phyloP scores from a whole-genome alignment of 2,113 vertebrate genomes.

The Lophura nycthemera region DNA sequence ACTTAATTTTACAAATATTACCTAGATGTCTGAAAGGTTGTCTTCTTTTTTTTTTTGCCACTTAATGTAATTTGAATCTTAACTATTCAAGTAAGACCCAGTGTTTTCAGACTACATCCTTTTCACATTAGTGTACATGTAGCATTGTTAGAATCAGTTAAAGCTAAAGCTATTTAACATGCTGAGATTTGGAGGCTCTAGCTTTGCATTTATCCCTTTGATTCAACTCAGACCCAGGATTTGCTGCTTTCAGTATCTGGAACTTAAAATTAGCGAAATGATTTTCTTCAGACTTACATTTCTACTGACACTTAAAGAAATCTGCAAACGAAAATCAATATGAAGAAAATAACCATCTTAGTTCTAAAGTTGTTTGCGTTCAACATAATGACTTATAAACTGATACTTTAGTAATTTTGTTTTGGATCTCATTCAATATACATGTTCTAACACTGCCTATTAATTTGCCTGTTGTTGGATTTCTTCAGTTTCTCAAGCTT shows the following conservation, averaged over 20 bases:
- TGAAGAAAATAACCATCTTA: neutral
- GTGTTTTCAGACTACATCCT: neutral
- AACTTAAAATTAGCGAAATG: neutral
- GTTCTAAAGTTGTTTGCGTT: neutral
- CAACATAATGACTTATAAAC: neutral
- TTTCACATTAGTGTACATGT: accelerated
- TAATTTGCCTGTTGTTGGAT: neutral
- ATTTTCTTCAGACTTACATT: neutral
- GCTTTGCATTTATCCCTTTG: neutral
- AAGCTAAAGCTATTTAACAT: neutral
- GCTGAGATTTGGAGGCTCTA: neutral
- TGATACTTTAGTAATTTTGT: neutral
- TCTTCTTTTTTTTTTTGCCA: neutral
- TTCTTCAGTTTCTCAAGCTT: neutral
- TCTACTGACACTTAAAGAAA: neutral
- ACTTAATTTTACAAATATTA: neutral
- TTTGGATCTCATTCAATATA: neutral
- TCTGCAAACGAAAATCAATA: neutral
- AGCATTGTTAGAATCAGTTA: neutral
- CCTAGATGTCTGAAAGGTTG: neutral
- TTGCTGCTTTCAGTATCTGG: neutral
- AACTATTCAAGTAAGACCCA: neutral
- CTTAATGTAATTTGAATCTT: neutral
- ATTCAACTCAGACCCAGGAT: neutral
- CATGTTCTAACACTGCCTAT: neutral